phyloP scores from a whole-genome alignment of 2,113 vertebrate genomes.

The Pseudorectes ferrugineus region DNA sequence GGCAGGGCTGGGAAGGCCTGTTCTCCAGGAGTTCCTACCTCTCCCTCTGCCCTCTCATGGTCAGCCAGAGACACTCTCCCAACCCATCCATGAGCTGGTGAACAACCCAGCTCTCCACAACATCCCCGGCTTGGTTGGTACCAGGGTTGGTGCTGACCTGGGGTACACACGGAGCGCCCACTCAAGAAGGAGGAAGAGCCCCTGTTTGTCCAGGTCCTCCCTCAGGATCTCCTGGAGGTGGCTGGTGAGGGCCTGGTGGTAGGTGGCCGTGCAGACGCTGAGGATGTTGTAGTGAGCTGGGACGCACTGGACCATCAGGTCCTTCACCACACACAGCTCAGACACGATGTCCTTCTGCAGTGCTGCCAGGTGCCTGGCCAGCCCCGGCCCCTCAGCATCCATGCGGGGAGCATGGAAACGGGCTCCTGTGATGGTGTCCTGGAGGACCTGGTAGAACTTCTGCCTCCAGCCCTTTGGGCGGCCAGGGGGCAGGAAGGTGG shows the following conservation, averaged over 20 bases:
- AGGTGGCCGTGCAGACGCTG: conserved; percentile 76
- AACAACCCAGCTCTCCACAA: background rate
- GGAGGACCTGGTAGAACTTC: conserved; percentile 82
- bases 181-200: conserved; percentile 87
- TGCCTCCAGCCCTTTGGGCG: conserved; percentile 87
- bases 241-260: conserved; percentile 78
- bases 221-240: conserved; percentile 83
- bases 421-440: conserved; percentile 63
- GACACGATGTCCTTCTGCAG: conserved; percentile 83
- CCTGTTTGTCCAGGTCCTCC: conserved; percentile 87
- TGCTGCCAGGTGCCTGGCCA: conserved; percentile 81
- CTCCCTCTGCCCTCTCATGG: background rate
- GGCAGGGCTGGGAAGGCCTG: background rate
- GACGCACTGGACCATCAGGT: conserved; percentile 89
- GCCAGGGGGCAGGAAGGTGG: conserved; percentile 74
- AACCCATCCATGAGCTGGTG: background rate
- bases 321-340: conserved; percentile 82
- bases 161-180: conserved; percentile 88
- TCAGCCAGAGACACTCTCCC: background rate
- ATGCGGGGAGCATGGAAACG: background rate
- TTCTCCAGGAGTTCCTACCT: background rate
- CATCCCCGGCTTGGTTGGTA: background rate
- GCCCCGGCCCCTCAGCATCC: conserved; percentile 72
- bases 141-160: conserved; percentile 74
- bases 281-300: conserved; percentile 86